Conservation (phyloP, 2,113 vertebrate genomes). For the Cyphomyrus discorhynchus region DNA sequence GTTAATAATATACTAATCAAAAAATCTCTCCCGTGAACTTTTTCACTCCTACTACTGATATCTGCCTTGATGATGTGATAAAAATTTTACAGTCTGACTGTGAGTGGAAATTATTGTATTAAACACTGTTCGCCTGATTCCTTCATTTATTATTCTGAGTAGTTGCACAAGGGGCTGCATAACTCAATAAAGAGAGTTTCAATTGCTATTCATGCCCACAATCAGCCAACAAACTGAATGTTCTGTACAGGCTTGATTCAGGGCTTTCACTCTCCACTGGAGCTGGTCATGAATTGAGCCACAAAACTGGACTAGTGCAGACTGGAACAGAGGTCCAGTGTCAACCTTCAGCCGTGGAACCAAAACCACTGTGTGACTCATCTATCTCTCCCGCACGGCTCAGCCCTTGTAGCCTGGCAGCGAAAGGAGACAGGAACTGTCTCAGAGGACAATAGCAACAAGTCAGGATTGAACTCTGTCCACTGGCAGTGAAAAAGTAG, state of each 20-base stretch:
- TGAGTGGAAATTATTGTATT: slow-evolving; percentile 11
- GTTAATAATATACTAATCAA: slow-evolving; percentile 14
- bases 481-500: slow-evolving; percentile 33
- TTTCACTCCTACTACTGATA: not conserved
- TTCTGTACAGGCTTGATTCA: slow-evolving; percentile 30
- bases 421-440: not conserved
- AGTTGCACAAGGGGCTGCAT: slow-evolving; percentile 33
- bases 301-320: slow-evolving; percentile 47
- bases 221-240: slow-evolving; percentile 46
- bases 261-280: slow-evolving; percentile 14
- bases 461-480: slow-evolving; percentile 39
- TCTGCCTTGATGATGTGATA: slow-evolving; percentile 1
- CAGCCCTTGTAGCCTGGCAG: not conserved
- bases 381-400: not conserved
- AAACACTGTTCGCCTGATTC: slow-evolving; percentile 15
- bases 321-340: slow-evolving; percentile 30
- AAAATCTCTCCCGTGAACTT: slow-evolving; percentile 8
- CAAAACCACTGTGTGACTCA: not conserved
- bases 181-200: slow-evolving; percentile 11
- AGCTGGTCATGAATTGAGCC: slow-evolving; percentile 42
- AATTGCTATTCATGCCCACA: slow-evolving; percentile 44
- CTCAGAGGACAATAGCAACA: slow-evolving; percentile 26
- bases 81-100: not conserved
- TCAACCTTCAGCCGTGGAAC: slow-evolving; percentile 10
- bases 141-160: slow-evolving; percentile 47